A percentile compares a stretch with the other conserved stretches of the same genome.
These are phyloP conservation scores for Teleiodes luculella DNA, from an alignment of 2,888 invertebrate genomes.

Conservation along the genomic window DNA sequence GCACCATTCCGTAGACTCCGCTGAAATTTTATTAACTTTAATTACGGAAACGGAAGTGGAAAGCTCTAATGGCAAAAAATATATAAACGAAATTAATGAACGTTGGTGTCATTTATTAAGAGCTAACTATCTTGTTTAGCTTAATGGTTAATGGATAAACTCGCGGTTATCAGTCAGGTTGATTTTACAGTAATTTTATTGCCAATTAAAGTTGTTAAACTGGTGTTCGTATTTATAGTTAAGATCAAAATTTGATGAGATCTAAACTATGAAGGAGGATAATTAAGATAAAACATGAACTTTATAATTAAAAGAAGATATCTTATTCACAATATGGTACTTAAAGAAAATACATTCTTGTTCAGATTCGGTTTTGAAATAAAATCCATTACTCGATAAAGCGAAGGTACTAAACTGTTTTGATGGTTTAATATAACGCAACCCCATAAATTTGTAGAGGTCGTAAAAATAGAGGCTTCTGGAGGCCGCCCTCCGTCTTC, in stretches of 20 bases:
- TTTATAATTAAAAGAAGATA: too few species aligned
- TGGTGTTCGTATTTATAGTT: background rate
- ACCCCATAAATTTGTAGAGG: conserved; percentile 19
- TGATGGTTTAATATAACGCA: conserved; percentile 13
- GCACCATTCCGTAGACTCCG: conserved; percentile 35
- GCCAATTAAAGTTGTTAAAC: background rate
- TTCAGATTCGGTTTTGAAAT: too few species aligned
- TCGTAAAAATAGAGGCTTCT: conserved; percentile 24
- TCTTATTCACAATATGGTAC: too few species aligned
- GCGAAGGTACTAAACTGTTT: conserved; percentile 3
- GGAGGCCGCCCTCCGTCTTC: conserved; percentile 46
- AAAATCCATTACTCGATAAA: too few species aligned
- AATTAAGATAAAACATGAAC: too few species aligned
- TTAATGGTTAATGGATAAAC: conserved; percentile 7
- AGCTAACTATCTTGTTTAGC: background rate
- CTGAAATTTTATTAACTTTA: conserved; percentile 35
- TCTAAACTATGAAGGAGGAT: too few species aligned
- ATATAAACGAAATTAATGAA: conserved; percentile 22
- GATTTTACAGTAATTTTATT: too few species aligned
- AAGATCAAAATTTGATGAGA: too few species aligned
- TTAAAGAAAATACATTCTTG: too few species aligned
- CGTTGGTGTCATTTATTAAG: conserved; percentile 16
- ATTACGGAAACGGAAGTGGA: conserved; percentile 29
- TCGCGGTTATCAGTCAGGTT: background rate
- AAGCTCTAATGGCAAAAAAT: conserved; percentile 27